Percentiles rank a stretch among this genome's conserved stretches.
Conservation (phyloP, 2,888 invertebrate species). For the Trachelus troglodyta region DNA sequence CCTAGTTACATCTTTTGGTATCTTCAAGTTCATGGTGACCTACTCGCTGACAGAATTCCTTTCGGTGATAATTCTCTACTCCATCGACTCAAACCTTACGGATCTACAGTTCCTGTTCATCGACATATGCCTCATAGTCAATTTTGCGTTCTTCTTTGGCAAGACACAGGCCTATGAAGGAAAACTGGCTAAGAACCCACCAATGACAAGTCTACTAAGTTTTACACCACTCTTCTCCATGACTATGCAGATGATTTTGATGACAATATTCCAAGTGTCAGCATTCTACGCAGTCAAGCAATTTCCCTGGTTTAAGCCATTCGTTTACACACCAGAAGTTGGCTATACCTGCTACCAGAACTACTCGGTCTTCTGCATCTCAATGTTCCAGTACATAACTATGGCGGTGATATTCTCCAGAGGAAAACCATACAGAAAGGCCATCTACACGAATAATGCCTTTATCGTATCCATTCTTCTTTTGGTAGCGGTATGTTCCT, state of each 20-base stretch:
- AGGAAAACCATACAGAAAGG: slow-evolving; percentile 75
- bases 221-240: slow-evolving; percentile 70
- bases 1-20: slow-evolving; percentile 88
- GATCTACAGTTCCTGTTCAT: slow-evolving; percentile 76
- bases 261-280: slow-evolving; percentile 67
- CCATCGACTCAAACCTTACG: slow-evolving; percentile 73
- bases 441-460: slow-evolving; percentile 72
- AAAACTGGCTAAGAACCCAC: slow-evolving; percentile 67
- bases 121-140: slow-evolving; percentile 73
- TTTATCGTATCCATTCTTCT: slow-evolving; percentile 68
- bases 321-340: slow-evolving; percentile 56
- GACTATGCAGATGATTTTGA: slow-evolving; percentile 68
- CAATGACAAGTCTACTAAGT: slow-evolving; percentile 69
- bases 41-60: slow-evolving; percentile 92
- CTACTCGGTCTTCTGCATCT: slow-evolving; percentile 73
- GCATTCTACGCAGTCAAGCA: slow-evolving; percentile 68
- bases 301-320: slow-evolving; percentile 71
- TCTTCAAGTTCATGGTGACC: slow-evolving; percentile 92
- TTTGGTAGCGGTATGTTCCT: slow-evolving; percentile 67
- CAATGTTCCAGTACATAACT: slow-evolving; percentile 75
- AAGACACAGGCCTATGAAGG: slow-evolving; percentile 70
- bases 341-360: slow-evolving; percentile 71
- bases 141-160: slow-evolving; percentile 75
- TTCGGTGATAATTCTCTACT: slow-evolving; percentile 82
- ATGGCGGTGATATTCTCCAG: slow-evolving; percentile 75